These are phyloP conservation scores for Campylorhamphus procurvoides DNA, from an alignment of 2,113 vertebrate species.

Conservation along the genomic window DNA sequence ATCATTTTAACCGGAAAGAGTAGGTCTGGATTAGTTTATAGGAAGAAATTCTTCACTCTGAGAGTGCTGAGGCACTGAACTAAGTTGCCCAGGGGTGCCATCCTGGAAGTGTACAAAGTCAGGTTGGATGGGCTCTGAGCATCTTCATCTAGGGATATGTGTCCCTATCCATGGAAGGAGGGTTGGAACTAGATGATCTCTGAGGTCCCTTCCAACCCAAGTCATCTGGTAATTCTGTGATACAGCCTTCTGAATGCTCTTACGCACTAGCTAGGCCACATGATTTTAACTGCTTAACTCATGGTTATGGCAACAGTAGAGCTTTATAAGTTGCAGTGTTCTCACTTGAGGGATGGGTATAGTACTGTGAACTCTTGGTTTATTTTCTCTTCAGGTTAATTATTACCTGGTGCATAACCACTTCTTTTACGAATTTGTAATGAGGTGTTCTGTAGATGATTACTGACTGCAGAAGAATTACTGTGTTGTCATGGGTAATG, in stretches of 20 bases:
- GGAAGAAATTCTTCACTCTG: neutral
- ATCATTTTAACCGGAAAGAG: neutral
- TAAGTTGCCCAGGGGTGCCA: neutral
- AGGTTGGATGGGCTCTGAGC: fast-evolving
- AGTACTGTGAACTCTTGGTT: neutral
- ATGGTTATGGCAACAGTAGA: neutral
- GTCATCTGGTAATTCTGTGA: fast-evolving
- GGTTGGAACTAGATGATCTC: neutral
- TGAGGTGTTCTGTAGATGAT: neutral
- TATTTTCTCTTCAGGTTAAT: neutral
- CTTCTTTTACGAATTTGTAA: neutral
- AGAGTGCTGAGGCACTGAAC: neutral
- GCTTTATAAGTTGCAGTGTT: neutral
- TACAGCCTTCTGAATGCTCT: neutral
- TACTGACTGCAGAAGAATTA: neutral
- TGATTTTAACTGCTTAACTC: neutral
- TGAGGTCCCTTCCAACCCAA: neutral
- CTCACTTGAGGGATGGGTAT: neutral
- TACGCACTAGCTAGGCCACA: fast-evolving
- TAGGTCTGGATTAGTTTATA: neutral
- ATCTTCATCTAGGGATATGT: neutral
- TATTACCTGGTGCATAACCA: neutral
- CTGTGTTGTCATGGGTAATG: neutral
- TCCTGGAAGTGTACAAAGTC: fast-evolving
- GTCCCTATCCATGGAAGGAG: no score